Conservation (phyloP, 2,113 vertebrate species). For the Bufo gargarizans region DNA sequence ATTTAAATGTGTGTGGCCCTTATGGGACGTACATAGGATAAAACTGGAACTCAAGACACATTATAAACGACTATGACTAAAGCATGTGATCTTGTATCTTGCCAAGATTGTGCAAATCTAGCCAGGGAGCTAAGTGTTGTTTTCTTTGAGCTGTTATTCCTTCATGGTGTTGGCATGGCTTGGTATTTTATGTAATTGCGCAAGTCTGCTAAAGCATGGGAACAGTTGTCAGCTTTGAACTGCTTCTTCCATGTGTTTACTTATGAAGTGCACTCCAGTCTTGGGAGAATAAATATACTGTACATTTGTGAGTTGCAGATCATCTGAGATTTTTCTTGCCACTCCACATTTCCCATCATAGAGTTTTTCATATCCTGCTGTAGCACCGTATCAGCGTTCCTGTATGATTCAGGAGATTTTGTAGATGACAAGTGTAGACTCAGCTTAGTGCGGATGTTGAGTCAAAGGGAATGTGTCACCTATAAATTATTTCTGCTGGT, state of each 20-base stretch:
- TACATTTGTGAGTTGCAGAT: slow-evolving; percentile 6
- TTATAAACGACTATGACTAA: not conserved
- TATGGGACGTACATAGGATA: not conserved
- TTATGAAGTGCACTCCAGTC: not conserved
- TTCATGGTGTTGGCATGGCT: slow-evolving; percentile 16
- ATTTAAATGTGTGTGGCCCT: not conserved
- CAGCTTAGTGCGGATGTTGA: too few species aligned
- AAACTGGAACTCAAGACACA: not conserved
- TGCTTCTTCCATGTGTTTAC: slow-evolving; percentile 34
- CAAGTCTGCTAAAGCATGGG: slow-evolving; percentile 31
- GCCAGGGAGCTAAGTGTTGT: slow-evolving; percentile 13
- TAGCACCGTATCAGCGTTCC: not conserved
- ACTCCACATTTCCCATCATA: not conserved
- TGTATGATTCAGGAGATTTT: not conserved
- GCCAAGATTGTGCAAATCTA: slow-evolving; percentile 12
- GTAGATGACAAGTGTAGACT: not conserved
- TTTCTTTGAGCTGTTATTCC: slow-evolving; percentile 21
- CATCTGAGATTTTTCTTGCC: not conserved
- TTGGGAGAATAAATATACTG: slow-evolving; percentile 40
- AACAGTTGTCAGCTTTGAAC: slow-evolving; percentile 45
- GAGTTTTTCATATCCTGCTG: not conserved
- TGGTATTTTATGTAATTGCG: slow-evolving; percentile 24
- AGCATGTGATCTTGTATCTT: not conserved
- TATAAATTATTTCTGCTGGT: too few species aligned
- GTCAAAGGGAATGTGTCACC: too few species aligned